Percentiles rank a stretch among this genome's conserved stretches.
Evolutionary conservation across 92 coral and sea anemone species (phyloP).

Genomic region (Actinernus sp.): DNA sequence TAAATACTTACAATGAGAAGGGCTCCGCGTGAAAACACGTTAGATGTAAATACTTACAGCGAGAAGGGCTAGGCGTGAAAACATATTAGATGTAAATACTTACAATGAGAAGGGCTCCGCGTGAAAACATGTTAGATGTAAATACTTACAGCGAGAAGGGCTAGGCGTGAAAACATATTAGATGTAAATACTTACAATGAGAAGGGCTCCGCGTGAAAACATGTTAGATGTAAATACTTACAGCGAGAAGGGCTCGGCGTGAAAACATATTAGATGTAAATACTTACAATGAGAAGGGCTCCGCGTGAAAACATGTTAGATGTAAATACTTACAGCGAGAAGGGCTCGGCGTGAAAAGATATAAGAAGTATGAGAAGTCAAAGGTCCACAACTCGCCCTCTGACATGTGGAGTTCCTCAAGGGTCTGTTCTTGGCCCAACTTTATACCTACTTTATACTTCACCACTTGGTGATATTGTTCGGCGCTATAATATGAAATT

Average conservation of each 20-base stretch:
- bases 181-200: constrained; percentile 84
- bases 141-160: constrained; percentile 85
- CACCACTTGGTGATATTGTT: too few species aligned
- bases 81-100: too few species aligned
- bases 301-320: constrained; percentile 95
- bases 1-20: not conserved
- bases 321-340: constrained; percentile 82
- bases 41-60: constrained; percentile 77
- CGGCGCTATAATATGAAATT: too few species aligned
- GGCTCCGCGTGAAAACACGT: not conserved
- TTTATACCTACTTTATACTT: too few species aligned
- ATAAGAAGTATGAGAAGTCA: constrained; percentile 68
- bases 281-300: constrained; percentile 88
- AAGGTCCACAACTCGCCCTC: too few species aligned
- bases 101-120: constrained; percentile 93
- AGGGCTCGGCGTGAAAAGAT: constrained; percentile 85
- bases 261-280: too few species aligned
- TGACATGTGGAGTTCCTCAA: too few species aligned
- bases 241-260: constrained; percentile 93
- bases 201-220: constrained; percentile 89
- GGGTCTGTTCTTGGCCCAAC: too few species aligned
- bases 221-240: too few species aligned
- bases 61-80: constrained; percentile 88
- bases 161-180: constrained; percentile 91
- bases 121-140: too few species aligned